Percentiles rank a stretch among this genome's conserved stretches.
phyloP scores from a whole-genome alignment of 2,888 invertebrate species.

The Drosophila atroscutellata region DNA sequence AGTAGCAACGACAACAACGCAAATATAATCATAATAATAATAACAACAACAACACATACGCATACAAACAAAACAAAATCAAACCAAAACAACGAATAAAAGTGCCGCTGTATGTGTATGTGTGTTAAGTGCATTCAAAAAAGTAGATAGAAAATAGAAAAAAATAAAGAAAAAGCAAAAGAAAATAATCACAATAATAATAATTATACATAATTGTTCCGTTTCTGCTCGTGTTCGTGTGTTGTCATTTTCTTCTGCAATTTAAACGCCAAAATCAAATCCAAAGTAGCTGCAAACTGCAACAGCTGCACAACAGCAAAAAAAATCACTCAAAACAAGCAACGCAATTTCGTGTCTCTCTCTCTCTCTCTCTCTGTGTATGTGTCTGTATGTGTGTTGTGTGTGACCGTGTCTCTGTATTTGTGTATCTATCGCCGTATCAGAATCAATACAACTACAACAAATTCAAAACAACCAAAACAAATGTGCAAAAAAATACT shows the following conservation, averaged over 20 bases:
- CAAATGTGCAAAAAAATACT: slow-evolving; percentile 61
- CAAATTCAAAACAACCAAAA: slow-evolving; percentile 45
- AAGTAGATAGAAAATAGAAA: slow-evolving; percentile 42
- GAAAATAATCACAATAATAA: slow-evolving; percentile 12
- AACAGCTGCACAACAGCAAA: slow-evolving; percentile 54
- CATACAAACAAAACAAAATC: slow-evolving; percentile 24
- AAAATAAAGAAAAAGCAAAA: slow-evolving; percentile 18
- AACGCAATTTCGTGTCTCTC: slow-evolving; percentile 38
- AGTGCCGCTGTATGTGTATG: slow-evolving; percentile 37
- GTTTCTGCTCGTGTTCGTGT: slow-evolving; percentile 18
- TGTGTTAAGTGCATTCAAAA: slow-evolving; percentile 52
- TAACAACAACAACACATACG: slow-evolving; percentile 10
- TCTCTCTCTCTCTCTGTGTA: slow-evolving; percentile 9
- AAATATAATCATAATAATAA: slow-evolving; percentile 32
- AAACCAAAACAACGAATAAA: slow-evolving; percentile 46
- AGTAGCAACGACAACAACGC: slow-evolving; percentile 26
- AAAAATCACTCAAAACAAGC: slow-evolving; percentile 50
- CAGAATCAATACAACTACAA: slow-evolving; percentile 45
- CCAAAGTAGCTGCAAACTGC: slow-evolving; percentile 53
- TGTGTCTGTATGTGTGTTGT: slow-evolving; percentile 10
- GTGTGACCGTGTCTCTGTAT: slow-evolving; percentile 42
- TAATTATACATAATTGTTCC: slow-evolving; percentile 16
- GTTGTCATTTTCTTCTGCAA: slow-evolving; percentile 10
- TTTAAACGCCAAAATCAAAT: slow-evolving; percentile 30
- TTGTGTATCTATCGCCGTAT: slow-evolving; percentile 30